Evolutionary conservation across 2,888 invertebrate species (phyloP), one percentile per base, ranked within the genome.

Genomic region (Drosophila mulleri): DNA sequence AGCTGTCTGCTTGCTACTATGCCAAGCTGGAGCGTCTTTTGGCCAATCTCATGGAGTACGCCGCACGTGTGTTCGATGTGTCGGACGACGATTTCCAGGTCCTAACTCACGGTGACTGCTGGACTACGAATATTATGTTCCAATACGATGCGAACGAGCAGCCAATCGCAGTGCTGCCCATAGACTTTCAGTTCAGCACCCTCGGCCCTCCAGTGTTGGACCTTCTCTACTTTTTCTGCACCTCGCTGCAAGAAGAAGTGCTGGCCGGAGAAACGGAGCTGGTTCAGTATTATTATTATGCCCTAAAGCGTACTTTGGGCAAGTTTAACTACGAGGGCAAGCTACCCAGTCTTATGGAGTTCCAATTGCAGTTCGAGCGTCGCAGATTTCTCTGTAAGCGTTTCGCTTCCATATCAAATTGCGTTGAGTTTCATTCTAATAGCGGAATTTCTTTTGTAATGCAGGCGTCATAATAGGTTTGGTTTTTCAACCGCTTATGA

Each of bases 121-220:
- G 91, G 91, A 81, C 80, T 0, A 88, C 89, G 23, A 91, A 91
- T 44, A 71, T 88, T 0, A 91, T 91, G 91, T 91, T 88, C 12
- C 78, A 72, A n/a, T 91, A 88, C 56, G 78, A 80, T 48, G 61
- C 32, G 3, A 47, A 54, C 9, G 63, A 67, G 23, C 62, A 78
- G 1, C 85, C 88, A 5, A 73, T 57, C 5, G 75, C 83, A 37
- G 85, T 83, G 26, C 62, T 91, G 26, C 70, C 90, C 12, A 85
- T 91, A 6, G 91, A 91, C 62, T 91, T 91, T 70, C 91, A 91
- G 60, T 91, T 87, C 66, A 85, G 86, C 50, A 78, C 73, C 18
- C 83, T 83, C 80, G 81, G 81, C 14, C 87, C 91, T 1, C 91
- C 91, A 8, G 71, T 75, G 0, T 66, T 83, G 20, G 91, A 91